Conservation (phyloP, 92 coral and sea anemone genomes). For the Anthopleura xanthogrammica region DNA sequence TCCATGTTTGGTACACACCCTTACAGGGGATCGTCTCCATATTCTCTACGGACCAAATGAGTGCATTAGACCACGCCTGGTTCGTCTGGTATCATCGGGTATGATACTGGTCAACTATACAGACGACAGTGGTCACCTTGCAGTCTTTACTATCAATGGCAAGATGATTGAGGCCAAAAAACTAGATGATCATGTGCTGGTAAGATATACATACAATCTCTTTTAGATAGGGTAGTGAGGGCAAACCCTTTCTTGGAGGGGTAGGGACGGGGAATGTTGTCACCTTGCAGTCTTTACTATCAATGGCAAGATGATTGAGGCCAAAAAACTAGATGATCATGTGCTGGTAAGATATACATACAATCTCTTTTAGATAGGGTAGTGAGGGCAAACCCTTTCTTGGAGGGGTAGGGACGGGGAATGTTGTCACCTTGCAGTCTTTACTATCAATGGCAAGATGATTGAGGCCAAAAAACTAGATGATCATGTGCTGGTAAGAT, state of each 20-base stretch:
- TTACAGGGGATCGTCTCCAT: slow-evolving; percentile 85
- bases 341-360: slow-evolving; percentile 61
- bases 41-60: slow-evolving; percentile 87
- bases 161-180: slow-evolving; percentile 53
- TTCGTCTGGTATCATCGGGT: slow-evolving; percentile 79
- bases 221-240: background rate
- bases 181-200: slow-evolving; percentile 97
- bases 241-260: background rate
- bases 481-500: slow-evolving; percentile 88
- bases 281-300: slow-evolving; percentile 84
- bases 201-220: slow-evolving; percentile 7
- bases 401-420: background rate
- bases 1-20: slow-evolving; percentile 85
- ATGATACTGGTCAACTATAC: slow-evolving; percentile 87
- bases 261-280: background rate
- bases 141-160: slow-evolving; percentile 94
- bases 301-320: slow-evolving; percentile 72
- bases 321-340: slow-evolving; percentile 85
- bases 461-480: slow-evolving; percentile 64
- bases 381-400: background rate
- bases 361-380: background rate
- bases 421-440: slow-evolving; percentile 63
- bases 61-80: slow-evolving; percentile 87
- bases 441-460: slow-evolving; percentile 81
- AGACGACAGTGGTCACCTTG: slow-evolving; percentile 91